Evolutionary conservation across 2,888 invertebrate genomes (phyloP), one percentile per base, ranked within the genome.

Genomic region (Tachina fera): DNA sequence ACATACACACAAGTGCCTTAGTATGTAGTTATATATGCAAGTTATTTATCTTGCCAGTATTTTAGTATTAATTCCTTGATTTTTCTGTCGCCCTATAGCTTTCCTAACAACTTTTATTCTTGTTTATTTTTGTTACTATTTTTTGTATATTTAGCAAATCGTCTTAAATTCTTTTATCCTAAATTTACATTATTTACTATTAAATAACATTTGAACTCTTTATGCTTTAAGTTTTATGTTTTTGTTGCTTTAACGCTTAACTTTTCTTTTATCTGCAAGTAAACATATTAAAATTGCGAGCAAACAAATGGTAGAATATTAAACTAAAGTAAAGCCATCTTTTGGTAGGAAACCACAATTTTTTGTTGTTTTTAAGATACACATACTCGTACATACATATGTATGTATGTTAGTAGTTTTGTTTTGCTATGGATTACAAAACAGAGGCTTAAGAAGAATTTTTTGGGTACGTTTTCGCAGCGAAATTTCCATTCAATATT

Each of bases 121-220:
- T 9, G 39, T 74, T 49, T 51, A 43, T 58, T 49, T 56, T 31
- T 70, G 14, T 4, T 41, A 9, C 39, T 68, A 31, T 43, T 70
- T 70, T 51, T 72, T 67, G 31, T 68, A 31, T 80, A 61, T 77
- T 77, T 76, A 72, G 80, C 61, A 68, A 81, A 84, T 81, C 80
- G 60, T 61, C 47, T 74, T 75, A 77, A 81, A 78, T 68, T 68
- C 61, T 63, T 85, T 85, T 68, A 72, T 72, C 51, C 84, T 70
- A 58, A 78, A 70, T 82, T 71, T 51, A 77, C 77, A 83, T 77
- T 72, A 78, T 78, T 85, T 78, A 79, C 79, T 75, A 63, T 79
- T 83, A 61, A 78, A 72, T 78, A 77, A 49, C 78, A 74, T 51
- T 77, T 83, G 53, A 67, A 72, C 67, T 63, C 10, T 14, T 63